Evolutionary conservation across 1,140 invertebrate genomes (phyloP).

Genomic region (Cylas formicarius): DNA sequence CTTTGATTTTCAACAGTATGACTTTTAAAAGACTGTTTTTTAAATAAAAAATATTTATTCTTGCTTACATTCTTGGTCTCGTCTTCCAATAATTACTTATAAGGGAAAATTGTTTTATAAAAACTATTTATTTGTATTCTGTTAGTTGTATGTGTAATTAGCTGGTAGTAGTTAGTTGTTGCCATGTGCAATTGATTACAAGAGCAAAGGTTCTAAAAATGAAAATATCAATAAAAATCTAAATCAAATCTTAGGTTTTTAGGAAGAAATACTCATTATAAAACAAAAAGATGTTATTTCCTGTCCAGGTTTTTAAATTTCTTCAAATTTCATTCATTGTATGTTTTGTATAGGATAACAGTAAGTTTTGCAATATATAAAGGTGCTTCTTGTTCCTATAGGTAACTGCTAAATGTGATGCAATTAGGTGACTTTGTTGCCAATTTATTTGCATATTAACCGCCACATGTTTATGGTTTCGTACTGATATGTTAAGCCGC

Average conservation of each 20-base stretch:
- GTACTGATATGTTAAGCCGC: background rate
- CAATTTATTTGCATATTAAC: conserved; percentile 5
- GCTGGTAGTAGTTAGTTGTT: conserved; percentile 1
- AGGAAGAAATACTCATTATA: background rate
- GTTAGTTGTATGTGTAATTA: background rate
- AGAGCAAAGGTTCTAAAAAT: conserved; percentile 5
- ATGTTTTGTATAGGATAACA: conserved; percentile 12
- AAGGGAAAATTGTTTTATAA: conserved; percentile 5
- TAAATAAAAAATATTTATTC: too few species aligned
- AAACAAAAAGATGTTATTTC: background rate
- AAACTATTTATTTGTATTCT: conserved; percentile 1
- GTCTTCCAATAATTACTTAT: background rate
- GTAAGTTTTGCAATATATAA: conserved; percentile 5
- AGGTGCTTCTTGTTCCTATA: conserved; percentile 14
- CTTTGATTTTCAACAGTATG: background rate
- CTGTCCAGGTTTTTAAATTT: background rate
- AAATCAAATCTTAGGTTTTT: conserved; percentile 7
- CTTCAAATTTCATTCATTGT: conserved; percentile 6
- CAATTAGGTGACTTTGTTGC: conserved; percentile 5
- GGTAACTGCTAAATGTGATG: conserved; percentile 11
- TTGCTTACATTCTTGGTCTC: too few species aligned
- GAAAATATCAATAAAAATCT: background rate
- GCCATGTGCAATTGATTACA: too few species aligned
- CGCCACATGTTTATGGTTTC: conserved; percentile 3
- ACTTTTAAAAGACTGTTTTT: background rate